phyloP scores from a whole-genome alignment of 2,888 invertebrate species.

The Agrochola lota region DNA sequence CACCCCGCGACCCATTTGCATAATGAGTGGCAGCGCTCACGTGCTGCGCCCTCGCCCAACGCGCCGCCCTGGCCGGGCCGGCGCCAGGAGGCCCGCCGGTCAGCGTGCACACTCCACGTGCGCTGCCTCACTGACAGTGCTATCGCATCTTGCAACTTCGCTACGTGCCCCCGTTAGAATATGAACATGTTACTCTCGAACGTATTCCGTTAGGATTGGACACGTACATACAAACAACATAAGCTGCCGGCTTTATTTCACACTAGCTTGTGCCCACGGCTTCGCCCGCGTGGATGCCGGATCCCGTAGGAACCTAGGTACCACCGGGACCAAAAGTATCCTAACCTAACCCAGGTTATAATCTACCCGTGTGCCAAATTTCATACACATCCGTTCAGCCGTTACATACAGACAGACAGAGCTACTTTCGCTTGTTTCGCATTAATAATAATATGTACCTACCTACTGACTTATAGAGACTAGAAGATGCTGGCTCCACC shows the following conservation, averaged over 20 bases:
- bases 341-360: too few species aligned
- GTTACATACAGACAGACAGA: not conserved
- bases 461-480: not conserved
- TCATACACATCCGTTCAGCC: not conserved
- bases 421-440: not conserved
- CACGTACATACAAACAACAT: constrained; percentile 12
- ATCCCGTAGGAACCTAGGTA: too few species aligned
- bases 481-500: constrained; percentile 1
- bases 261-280: too few species aligned
- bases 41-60: constrained; percentile 63
- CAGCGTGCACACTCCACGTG: constrained; percentile 35
- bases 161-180: constrained; percentile 33
- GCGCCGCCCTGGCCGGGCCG: constrained; percentile 31
- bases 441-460: too few species aligned
- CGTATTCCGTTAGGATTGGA: constrained; percentile 35
- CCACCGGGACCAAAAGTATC: not conserved
- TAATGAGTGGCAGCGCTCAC: constrained; percentile 76
- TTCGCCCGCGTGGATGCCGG: not conserved
- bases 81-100: constrained; percentile 52
- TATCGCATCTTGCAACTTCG: constrained; percentile 1
- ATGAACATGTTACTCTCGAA: constrained; percentile 26
- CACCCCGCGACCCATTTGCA: constrained; percentile 82
- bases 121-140: constrained; percentile 11
- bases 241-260: constrained; percentile 25
- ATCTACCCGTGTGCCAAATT: not conserved